Percentiles rank a stretch among this genome's conserved stretches.
phyloP scores from a whole-genome alignment of 2,113 vertebrate genomes.

The Microtus pennsylvanicus region DNA sequence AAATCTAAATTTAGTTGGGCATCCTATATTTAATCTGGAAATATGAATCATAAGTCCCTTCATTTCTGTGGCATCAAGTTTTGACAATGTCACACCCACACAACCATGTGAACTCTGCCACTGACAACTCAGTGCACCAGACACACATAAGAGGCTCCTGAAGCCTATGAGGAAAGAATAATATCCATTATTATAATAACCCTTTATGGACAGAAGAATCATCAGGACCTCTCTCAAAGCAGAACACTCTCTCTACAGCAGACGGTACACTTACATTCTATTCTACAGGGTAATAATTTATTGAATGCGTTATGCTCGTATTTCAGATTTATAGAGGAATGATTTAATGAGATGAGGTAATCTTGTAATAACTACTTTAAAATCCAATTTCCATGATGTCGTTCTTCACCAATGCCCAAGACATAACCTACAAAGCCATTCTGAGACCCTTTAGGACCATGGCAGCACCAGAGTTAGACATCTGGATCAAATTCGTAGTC shows the following conservation, averaged over 20 bases:
- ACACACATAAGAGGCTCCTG: background rate
- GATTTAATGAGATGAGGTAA: conserved; percentile 29
- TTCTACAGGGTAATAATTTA: background rate
- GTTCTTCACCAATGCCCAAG: background rate
- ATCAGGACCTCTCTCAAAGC: too few relatives aligned
- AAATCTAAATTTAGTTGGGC: background rate
- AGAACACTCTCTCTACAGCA: background rate
- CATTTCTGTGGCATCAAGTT: background rate
- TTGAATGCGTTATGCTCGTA: background rate
- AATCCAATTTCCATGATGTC: background rate
- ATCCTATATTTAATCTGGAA: background rate
- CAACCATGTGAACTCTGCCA: background rate
- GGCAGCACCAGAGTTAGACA: background rate
- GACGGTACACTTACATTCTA: background rate
- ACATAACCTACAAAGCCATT: background rate
- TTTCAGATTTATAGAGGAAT: background rate
- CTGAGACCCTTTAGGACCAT: background rate
- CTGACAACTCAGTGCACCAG: background rate
- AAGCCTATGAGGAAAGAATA: background rate
- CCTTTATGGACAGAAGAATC: background rate
- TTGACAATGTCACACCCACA: background rate
- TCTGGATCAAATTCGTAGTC: background rate
- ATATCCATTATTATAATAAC: background rate
- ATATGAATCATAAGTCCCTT: background rate
- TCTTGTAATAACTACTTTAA: background rate